A percentile compares a stretch with the other conserved stretches of the same genome.
phyloP scores from a whole-genome alignment of 2,113 vertebrate species.

The Irena cyanogastra region DNA sequence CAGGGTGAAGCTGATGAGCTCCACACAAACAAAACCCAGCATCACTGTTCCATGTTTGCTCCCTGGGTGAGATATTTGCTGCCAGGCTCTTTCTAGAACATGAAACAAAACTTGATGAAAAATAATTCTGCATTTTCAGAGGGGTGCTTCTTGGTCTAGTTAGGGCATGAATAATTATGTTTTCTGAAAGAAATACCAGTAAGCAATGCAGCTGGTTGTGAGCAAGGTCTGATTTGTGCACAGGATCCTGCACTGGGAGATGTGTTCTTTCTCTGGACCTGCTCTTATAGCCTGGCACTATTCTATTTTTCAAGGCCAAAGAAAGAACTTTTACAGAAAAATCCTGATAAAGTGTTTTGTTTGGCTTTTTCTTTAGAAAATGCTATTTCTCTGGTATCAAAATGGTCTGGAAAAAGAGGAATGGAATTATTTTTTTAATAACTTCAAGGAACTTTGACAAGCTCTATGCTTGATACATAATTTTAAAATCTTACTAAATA shows the following conservation, averaged over 20 bases:
- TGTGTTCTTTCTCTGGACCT: background rate
- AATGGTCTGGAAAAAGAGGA: background rate
- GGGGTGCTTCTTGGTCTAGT: background rate
- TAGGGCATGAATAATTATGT: background rate
- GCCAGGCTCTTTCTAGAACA: background rate
- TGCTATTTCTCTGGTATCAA: background rate
- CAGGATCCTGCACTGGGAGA: background rate
- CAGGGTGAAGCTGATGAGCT: background rate
- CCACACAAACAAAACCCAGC: background rate
- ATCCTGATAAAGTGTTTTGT: background rate
- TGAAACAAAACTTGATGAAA: background rate
- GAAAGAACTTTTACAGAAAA: background rate
- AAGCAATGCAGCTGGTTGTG: background rate
- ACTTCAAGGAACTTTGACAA: background rate
- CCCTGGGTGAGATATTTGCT: background rate
- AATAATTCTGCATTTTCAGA: background rate
- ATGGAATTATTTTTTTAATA: background rate
- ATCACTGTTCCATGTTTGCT: accelerated
- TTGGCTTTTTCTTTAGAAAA: background rate
- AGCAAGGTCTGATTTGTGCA: background rate
- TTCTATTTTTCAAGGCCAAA: background rate
- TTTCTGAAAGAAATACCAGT: background rate
- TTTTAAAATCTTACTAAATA: background rate
- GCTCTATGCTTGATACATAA: background rate
- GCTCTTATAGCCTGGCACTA: background rate